Percentiles rank a stretch among this genome's conserved stretches.
Evolutionary conservation across 2,888 invertebrate genomes (phyloP).

Genomic region (Caenorhabditis sp.): DNA sequence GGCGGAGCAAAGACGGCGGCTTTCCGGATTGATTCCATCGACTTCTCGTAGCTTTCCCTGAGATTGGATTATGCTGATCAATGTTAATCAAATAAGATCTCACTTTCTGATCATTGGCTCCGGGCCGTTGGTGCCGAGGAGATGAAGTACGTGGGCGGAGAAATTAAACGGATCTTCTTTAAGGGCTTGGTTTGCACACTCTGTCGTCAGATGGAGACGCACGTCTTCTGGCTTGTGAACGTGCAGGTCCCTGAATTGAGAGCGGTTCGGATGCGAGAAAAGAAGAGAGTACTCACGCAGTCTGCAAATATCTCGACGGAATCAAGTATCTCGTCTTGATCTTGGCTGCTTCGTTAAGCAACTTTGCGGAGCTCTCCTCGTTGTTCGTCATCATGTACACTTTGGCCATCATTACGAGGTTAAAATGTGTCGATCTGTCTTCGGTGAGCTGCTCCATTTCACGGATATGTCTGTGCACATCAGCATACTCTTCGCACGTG

Average conservation of each 20-base stretch:
- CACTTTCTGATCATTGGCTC: constrained; percentile 41
- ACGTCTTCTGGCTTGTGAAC: constrained; percentile 39
- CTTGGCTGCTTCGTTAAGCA: constrained; percentile 34
- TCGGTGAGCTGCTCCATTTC: constrained; percentile 43
- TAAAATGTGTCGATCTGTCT: constrained; percentile 40
- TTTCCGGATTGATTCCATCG: constrained; percentile 35
- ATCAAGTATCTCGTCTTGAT: constrained; percentile 46
- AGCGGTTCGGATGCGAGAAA: background rate
- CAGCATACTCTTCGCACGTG: constrained; percentile 37
- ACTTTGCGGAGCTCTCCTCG: constrained; percentile 17
- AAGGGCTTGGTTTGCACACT: constrained; percentile 24
- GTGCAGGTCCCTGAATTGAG: constrained; percentile 45
- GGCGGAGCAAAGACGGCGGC: constrained; percentile 51
- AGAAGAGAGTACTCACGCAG: too few relatives aligned
- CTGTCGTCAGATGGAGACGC: constrained; percentile 24
- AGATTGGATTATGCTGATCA: background rate
- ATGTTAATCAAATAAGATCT: too few relatives aligned
- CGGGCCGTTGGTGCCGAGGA: constrained; percentile 47
- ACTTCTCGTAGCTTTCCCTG: constrained; percentile 32
- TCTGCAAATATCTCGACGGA: constrained; percentile 33
- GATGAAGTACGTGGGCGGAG: constrained; percentile 54
- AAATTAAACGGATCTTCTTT: constrained; percentile 45
- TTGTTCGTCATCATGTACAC: constrained; percentile 58
- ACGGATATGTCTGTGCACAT: constrained; percentile 28
- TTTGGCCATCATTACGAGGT: constrained; percentile 39